These are phyloP conservation scores for Chaenodraco wilsoni DNA, from an alignment of 2,797 vertebrate species.

Conservation along the genomic window DNA sequence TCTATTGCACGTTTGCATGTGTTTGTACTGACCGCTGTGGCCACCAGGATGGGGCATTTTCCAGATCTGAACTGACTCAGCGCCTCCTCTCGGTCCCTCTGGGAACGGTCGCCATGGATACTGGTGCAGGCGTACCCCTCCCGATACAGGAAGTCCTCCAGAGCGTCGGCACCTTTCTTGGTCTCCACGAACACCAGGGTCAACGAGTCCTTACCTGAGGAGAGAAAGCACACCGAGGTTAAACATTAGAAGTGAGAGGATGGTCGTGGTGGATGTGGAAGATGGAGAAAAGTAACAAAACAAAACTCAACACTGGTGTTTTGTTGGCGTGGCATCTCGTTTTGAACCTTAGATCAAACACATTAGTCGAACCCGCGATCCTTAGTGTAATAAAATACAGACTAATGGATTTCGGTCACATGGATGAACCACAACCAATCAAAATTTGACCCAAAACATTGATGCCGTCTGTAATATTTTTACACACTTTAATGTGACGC, in stretches of 20 bases:
- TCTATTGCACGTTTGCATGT: too few species aligned
- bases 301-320: background rate
- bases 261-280: background rate
- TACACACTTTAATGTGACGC: background rate
- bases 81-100: constrained; percentile 95
- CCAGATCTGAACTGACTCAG: constrained; percentile 96
- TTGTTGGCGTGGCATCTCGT: background rate
- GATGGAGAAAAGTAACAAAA: too few species aligned
- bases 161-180: constrained; percentile 94
- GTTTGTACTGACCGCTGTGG: constrained; percentile 89
- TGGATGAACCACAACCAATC: background rate
- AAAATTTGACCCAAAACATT: too few species aligned
- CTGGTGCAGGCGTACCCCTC: constrained; percentile 97
- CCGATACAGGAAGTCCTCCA: constrained; percentile 94
- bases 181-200: constrained; percentile 98
- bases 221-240: constrained; percentile 1
- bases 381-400: background rate
- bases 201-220: constrained; percentile 91
- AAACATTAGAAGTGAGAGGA: background rate
- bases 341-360: background rate
- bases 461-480: too few species aligned
- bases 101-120: constrained; percentile 96
- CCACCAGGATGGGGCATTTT: constrained; percentile 95
- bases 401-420: background rate
- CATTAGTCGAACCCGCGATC: background rate